Evolutionary conservation across 2,888 invertebrate genomes (phyloP).

Genomic region (Dryomyza anilis): DNA sequence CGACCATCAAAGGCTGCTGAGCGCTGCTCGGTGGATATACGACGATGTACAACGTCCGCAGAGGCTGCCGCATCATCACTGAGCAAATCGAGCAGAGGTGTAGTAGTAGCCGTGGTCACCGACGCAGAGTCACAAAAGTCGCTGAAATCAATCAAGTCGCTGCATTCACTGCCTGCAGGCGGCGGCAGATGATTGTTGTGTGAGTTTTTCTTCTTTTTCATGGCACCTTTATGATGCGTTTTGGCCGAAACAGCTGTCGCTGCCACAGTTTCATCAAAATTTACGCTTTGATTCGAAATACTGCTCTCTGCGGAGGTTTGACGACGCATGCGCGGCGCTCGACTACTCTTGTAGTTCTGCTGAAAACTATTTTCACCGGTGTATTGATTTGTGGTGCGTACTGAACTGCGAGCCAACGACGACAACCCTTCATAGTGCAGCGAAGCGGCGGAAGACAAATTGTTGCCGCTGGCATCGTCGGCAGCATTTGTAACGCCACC

Average conservation of each 20-base stretch:
- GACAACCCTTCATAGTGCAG: slow-evolving; percentile 49
- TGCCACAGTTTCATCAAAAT: slow-evolving; percentile 49
- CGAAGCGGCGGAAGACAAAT: slow-evolving; percentile 10
- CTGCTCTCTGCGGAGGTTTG: slow-evolving; percentile 61
- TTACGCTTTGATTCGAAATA: slow-evolving; percentile 60
- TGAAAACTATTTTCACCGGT: slow-evolving; percentile 58
- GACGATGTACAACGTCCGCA: slow-evolving; percentile 50
- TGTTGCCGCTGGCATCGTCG: slow-evolving; percentile 6
- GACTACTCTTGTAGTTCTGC: slow-evolving; percentile 58
- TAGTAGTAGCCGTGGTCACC: background rate
- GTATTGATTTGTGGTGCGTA: slow-evolving; percentile 56
- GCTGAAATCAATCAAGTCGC: slow-evolving; percentile 58
- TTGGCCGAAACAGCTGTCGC: background rate
- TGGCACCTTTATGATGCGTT: slow-evolving; percentile 29
- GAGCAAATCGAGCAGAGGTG: slow-evolving; percentile 42
- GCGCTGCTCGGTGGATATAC: slow-evolving; percentile 55
- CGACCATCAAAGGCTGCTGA: slow-evolving; percentile 57
- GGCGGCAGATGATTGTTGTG: slow-evolving; percentile 1
- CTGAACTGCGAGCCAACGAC: slow-evolving; percentile 58
- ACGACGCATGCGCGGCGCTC: slow-evolving; percentile 54
- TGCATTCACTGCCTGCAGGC: slow-evolving; percentile 28
- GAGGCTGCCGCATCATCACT: no score
- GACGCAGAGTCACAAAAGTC: slow-evolving; percentile 53
- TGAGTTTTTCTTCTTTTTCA: slow-evolving; percentile 41
- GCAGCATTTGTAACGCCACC: slow-evolving; percentile 3